Base-by-base conservation (phyloP, 2,888 invertebrate species). In the Cryptus armator region DNA sequence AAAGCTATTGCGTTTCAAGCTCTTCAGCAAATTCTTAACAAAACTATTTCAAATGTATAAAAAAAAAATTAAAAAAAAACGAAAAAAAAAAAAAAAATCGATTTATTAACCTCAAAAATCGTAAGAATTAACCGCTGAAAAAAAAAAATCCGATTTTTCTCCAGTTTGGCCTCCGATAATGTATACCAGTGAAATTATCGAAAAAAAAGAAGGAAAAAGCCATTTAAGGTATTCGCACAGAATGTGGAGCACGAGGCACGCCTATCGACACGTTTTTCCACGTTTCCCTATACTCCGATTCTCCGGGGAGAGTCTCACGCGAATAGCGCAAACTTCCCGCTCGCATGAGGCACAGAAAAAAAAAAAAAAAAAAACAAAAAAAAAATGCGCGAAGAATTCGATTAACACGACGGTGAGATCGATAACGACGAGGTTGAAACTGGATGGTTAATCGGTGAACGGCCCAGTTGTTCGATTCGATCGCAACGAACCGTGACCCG, bases 401-500 rank as follows among this genome's bases (percentile, higher is more conserved):
- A 84, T 84, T 70, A 81, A 74, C 77, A 62, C 68, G 68, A 46
- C 16, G 70, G 16, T 37, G 56, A 56, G 84, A 81, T 68, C 77
- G 81, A 81, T 84, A 84, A 81, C 84, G 77, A 70, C 77, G 67
- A 66, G 71, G 72, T 29, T 80, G 66, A 53, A 76, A 81, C 62
- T 77, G n/a, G 76, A 43, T 72, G 43, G 46, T 71, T 46, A 37
- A 62, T 64, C 53, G 77, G 77, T 62, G 53, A 81, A 81, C 68
- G 84, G 62, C 84, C 84, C 74, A 81, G 72, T 84, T 79, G 72
- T 67, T 19, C 67, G 72, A 77, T 77, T 72, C 67, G 84, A 84
- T 84, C 84, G 81, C 74, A 72, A 74, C 81, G 84, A 78, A 84
- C 84, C 84, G 84, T 84, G 72, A 72, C 81, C 77, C 56, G 84